Evolutionary conservation across 2,888 invertebrate species (phyloP), one percentile per base, ranked within the genome.

Genomic region (Conus canariensis): DNA sequence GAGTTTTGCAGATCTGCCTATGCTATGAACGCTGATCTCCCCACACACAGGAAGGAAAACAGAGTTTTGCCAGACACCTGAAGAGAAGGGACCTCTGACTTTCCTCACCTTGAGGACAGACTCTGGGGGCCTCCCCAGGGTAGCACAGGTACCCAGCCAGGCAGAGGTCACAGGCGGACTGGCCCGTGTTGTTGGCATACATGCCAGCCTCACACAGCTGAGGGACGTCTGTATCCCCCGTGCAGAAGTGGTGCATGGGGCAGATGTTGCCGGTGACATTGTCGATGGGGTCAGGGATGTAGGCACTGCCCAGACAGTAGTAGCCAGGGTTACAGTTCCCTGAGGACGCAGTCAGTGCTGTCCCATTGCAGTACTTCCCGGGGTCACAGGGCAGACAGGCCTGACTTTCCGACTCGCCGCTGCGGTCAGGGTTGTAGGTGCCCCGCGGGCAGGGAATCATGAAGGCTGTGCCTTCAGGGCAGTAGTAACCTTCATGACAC

Each of bases 401-500:
- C n/a, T 92, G 91, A 12, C 85, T 77, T 60, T 93, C 93, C 0
- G 94, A 91, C 25, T 89, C 90, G 0, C 94, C 95, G 30, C 94
- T 93, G 14, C 92, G 91, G 74, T 93, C 92, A 10, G 94, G 94
- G 60, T 95, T 94, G 90, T 95, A 96, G 7, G 95, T 96, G 6
- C 96, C 96, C 77, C 92, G 86, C 0, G 95, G 95, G 90, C 96
- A 96, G 9, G 94, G 93, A 10, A 94, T 90, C 95, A 95, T 95
- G 87, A 91, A 91, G 8, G 94, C 90, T 2, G 95, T 95, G 1
- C 95, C 77, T 58, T 83, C 19, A 0, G 95, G 95, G 91, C 96
- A 96, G 91, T 95, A 96, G 91, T 94, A 94, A 0, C 96, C 96
- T 12, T 95, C 93, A 45, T 94, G 94, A 93, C 96, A 96, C 0